phyloP scores from a whole-genome alignment of 2,113 vertebrate genomes.

The Colistium nudipinnis region DNA sequence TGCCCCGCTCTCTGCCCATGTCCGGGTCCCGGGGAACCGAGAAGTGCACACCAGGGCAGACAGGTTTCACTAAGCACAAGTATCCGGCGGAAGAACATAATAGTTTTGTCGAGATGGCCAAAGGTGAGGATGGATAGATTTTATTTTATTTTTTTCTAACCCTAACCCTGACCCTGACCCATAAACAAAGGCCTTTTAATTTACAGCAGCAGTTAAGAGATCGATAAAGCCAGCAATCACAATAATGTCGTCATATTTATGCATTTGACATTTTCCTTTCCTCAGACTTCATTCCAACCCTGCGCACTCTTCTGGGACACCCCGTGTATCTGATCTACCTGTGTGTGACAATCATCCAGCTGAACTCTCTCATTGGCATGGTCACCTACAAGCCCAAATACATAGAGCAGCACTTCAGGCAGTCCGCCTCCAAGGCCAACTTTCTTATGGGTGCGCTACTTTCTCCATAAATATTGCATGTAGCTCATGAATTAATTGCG shows the following conservation, averaged over 20 bases:
- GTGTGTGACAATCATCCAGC: constrained; percentile 78
- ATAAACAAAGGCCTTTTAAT: too few species aligned
- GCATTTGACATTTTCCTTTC: too few species aligned
- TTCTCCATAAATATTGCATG: not conserved
- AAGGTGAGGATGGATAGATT: constrained; percentile 65
- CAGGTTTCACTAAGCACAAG: constrained; percentile 71
- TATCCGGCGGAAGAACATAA: constrained; percentile 67
- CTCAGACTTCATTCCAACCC: constrained; percentile 85
- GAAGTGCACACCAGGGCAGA: constrained; percentile 61
- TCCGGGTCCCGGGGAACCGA: constrained; percentile 14
- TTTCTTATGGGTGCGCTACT: constrained; percentile 84
- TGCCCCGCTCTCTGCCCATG: constrained; percentile 75
- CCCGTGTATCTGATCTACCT: constrained; percentile 83
- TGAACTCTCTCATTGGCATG: constrained; percentile 83
- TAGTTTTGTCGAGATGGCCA: constrained; percentile 78
- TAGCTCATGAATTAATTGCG: constrained; percentile 16
- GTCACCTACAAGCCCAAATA: constrained; percentile 91
- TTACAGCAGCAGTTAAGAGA: too few species aligned
- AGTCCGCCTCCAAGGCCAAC: constrained; percentile 86
- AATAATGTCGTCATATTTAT: too few species aligned
- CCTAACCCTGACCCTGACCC: too few species aligned
- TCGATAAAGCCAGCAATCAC: not conserved
- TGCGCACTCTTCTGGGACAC: constrained; percentile 85
- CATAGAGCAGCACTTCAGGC: constrained; percentile 91
- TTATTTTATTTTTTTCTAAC: not conserved